Evolutionary conservation across 2,797 vertebrate species (phyloP).

Genomic region (Lithobates sylvaticus): DNA sequence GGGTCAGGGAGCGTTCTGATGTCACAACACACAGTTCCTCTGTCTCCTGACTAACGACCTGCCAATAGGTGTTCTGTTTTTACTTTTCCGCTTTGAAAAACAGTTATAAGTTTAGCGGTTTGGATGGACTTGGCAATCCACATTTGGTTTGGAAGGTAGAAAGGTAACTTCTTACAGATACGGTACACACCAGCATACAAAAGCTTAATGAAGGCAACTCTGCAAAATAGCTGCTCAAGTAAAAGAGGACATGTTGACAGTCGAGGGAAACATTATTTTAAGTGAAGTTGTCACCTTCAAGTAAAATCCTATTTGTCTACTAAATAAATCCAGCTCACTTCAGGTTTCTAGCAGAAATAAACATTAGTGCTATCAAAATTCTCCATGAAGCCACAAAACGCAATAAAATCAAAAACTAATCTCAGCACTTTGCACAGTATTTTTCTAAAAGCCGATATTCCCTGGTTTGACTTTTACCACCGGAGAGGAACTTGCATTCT

Average conservation of each 20-base stretch:
- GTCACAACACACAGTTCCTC: slow-evolving; percentile 74
- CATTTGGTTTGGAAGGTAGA: slow-evolving; percentile 27
- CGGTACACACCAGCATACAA: slow-evolving; percentile 1
- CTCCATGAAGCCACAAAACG: no score
- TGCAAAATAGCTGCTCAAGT: slow-evolving; percentile 1
- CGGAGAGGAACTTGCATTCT: no score
- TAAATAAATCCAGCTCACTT: no score
- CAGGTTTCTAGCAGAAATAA: no score
- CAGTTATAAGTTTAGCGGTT: slow-evolving; percentile 76
- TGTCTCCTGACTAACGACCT: slow-evolving; percentile 74
- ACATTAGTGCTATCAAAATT: no score
- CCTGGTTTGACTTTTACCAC: no score
- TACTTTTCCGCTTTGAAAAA: slow-evolving; percentile 73
- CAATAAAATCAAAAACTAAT: no score
- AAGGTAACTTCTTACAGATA: slow-evolving; percentile 27
- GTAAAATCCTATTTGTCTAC: no score
- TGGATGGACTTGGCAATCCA: slow-evolving; percentile 76
- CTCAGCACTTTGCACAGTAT: no score
- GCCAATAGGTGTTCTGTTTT: slow-evolving; percentile 78
- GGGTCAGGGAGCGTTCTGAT: slow-evolving; percentile 74
- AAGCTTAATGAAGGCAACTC: slow-evolving; percentile 8
- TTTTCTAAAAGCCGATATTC: no score
- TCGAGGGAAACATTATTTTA: background rate
- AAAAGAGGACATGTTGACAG: slow-evolving; percentile 15
- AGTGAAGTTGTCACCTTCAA: no score